Base-by-base conservation (phyloP, 2,113 vertebrate genomes). In the Rhinolophus ferrumequinum region DNA sequence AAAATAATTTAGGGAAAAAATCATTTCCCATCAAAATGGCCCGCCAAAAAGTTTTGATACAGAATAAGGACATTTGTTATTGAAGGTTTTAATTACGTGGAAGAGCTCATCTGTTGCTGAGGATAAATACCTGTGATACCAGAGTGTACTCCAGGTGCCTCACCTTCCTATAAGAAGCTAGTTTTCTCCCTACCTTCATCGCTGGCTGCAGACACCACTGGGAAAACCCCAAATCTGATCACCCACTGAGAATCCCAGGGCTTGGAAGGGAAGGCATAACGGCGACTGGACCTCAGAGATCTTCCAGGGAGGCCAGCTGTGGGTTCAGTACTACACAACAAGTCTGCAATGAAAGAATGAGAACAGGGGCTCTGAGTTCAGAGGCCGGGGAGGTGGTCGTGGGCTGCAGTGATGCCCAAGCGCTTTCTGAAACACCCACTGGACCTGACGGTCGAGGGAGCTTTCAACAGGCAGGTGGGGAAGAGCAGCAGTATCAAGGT, bases 311-410 rank as follows among this genome's bases (percentile, higher is more conserved):
- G n/a, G 50, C 82, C 38, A 38, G 4, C 60, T 50, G 24, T 21
- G 26, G 26, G 28, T 38, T 38, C 26, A 16, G 7, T 1, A 54
- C 38, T 35, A 3, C 73, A 72, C 0, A 9, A 35, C 5, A 15
- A 56, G 30, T 30, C 41, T 8, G 0, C 21, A 80, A 3, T 14
- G 50, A 9, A 41, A 1, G 33, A 14, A 1, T 2, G 50, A 76
- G 24, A 26, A 16, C 5, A 18, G 16, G 1, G 6, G 14, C 44
- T 62, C 28, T 1, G 15, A 35, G 47, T 35, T 9, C 18, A 2
- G 35, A 11, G 6, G 16, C 8, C 0, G 8, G n/a, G 30, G 13
- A 54, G 41, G 50, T 77, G 4, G 1, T 12, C 0, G 3, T 8
- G 54, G 38, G 82, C 41, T 19, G 28, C 38, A 1, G 38, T 6